phyloP scores from a whole-genome alignment of 1,140 invertebrate genomes.

The Drosophila hydei region DNA sequence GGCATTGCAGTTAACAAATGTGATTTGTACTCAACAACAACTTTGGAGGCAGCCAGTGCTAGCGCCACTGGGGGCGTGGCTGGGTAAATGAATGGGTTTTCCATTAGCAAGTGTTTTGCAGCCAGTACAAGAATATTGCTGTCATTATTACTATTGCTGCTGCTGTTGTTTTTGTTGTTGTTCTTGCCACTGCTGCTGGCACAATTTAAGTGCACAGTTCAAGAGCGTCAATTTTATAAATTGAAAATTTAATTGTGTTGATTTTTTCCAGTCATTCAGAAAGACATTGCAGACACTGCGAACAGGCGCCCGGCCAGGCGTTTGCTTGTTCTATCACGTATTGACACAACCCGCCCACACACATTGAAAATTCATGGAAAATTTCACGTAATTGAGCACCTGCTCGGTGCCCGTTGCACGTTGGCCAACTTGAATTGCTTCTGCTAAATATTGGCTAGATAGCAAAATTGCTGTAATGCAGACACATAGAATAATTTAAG shows the following conservation, averaged over 20 bases:
- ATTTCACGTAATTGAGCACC: slow-evolving; percentile 47
- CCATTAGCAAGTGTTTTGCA: slow-evolving; percentile 18
- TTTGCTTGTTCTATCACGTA: slow-evolving; percentile 35
- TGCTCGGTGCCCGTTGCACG: slow-evolving; percentile 18
- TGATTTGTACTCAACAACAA: slow-evolving; percentile 23
- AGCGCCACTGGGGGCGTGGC: not conserved
- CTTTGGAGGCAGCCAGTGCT: not conserved
- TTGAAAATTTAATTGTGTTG: slow-evolving; percentile 66
- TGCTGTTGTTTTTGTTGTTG: not conserved
- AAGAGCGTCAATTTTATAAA: slow-evolving; percentile 57
- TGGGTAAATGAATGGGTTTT: not conserved
- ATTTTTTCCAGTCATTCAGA: slow-evolving; percentile 51
- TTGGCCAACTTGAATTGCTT: slow-evolving; percentile 16
- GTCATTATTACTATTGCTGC: not conserved
- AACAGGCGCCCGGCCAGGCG: not conserved
- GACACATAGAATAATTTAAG: too few relatives aligned
- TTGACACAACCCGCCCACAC: slow-evolving; percentile 55
- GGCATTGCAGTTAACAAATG: slow-evolving; percentile 16
- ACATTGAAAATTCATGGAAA: slow-evolving; percentile 78
- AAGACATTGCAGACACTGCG: not conserved
- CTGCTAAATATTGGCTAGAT: not conserved
- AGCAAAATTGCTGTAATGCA: not conserved
- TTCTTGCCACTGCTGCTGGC: slow-evolving; percentile 1
- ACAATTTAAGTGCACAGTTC: slow-evolving; percentile 39
- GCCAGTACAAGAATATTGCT: slow-evolving; percentile 6